phyloP scores from a whole-genome alignment of 1,140 invertebrate genomes.

The Zaprionus capensis region DNA sequence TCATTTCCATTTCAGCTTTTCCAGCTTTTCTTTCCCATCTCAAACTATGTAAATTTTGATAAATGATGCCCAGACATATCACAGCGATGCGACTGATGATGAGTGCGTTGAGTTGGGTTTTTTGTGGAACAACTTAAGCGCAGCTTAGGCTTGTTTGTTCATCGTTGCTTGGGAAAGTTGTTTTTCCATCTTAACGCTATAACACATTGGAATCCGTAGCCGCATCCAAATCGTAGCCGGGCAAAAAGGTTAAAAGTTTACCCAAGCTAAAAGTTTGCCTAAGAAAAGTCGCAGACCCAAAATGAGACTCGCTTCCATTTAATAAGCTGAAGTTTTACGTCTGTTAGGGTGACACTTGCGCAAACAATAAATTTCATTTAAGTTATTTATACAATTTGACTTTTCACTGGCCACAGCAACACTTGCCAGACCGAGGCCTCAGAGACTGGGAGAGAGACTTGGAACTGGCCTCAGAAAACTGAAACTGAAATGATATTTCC shows the following conservation, averaged over 20 bases:
- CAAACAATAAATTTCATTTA: slow-evolving; percentile 40
- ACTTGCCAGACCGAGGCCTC: slow-evolving; percentile 11
- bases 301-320: slow-evolving; percentile 4
- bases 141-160: slow-evolving; percentile 8
- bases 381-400: slow-evolving; percentile 33
- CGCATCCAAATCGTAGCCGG: not conserved
- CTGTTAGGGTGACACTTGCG: slow-evolving; percentile 35
- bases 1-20: slow-evolving; percentile 18
- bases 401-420: slow-evolving; percentile 8
- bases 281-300: slow-evolving; percentile 10
- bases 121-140: slow-evolving; percentile 28
- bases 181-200: slow-evolving; percentile 1
- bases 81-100: slow-evolving; percentile 27
- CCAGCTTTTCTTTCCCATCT: slow-evolving; percentile 5
- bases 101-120: slow-evolving; percentile 18
- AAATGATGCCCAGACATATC: slow-evolving; percentile 55
- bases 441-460: not conserved
- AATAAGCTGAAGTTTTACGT: slow-evolving; percentile 20
- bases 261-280: slow-evolving; percentile 9
- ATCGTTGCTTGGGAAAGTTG: slow-evolving; percentile 26
- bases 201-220: not conserved
- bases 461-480: not conserved
- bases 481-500: slow-evolving; percentile 35
- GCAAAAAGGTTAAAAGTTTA: slow-evolving; percentile 34
- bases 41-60: slow-evolving; percentile 65